Percentiles rank a stretch among this genome's conserved stretches.
Evolutionary conservation across 1,140 invertebrate species (phyloP).

Genomic region (Ceratoteleas bidentatus): DNA sequence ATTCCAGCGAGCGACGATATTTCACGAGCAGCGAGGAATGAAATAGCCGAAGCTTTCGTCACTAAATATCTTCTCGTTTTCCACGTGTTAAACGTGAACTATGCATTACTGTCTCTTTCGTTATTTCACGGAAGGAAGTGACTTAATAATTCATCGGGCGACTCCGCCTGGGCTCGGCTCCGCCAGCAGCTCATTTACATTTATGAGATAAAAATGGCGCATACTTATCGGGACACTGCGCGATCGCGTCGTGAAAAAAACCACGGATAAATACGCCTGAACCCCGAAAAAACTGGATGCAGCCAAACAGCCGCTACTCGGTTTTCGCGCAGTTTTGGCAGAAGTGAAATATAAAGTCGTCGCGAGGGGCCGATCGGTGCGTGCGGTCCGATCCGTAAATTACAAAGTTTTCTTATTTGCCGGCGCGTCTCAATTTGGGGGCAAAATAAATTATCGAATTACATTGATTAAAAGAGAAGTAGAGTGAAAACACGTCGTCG

Average conservation of each 20-base stretch:
- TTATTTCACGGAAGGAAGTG: constrained; percentile 56
- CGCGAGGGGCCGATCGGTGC: constrained; percentile 46
- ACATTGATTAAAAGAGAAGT: constrained; percentile 73
- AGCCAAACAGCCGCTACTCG: too few relatives aligned
- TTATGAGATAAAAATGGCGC: constrained; percentile 57
- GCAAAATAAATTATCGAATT: constrained; percentile 75
- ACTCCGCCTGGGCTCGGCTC: constrained; percentile 44
- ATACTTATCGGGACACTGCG: constrained; percentile 22
- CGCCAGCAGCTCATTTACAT: constrained; percentile 60
- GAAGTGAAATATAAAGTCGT: constrained; percentile 41
- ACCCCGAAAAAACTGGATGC: too few relatives aligned
- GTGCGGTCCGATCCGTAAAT: constrained; percentile 68
- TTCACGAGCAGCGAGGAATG: constrained; percentile 5
- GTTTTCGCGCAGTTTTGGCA: neutral
- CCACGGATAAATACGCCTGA: constrained; percentile 22
- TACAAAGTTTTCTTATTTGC: constrained; percentile 72
- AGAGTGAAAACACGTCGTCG: constrained; percentile 63
- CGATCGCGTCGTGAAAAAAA: constrained; percentile 37
- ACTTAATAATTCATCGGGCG: constrained; percentile 59
- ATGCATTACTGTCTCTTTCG: constrained; percentile 46
- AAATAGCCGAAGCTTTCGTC: constrained; percentile 29
- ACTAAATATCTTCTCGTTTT: constrained; percentile 39
- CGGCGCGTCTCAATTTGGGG: constrained; percentile 58
- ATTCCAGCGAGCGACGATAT: constrained; percentile 4
- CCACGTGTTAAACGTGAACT: constrained; percentile 48